phyloP scores from a whole-genome alignment of 2,888 invertebrate genomes.

The Ceramica pisi region DNA sequence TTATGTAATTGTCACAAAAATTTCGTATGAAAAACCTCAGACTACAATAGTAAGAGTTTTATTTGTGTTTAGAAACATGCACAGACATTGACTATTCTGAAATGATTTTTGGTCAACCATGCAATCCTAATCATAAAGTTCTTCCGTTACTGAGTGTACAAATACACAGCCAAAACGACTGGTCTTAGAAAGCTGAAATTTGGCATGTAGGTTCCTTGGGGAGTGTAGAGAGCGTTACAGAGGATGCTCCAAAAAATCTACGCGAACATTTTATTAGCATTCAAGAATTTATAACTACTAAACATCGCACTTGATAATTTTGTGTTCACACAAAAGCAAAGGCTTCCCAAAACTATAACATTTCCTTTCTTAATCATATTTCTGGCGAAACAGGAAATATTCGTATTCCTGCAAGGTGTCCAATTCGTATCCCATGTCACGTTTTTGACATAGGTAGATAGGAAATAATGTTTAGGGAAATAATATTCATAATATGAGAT shows the following conservation, averaged over 20 bases:
- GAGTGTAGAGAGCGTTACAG: too few relatives aligned
- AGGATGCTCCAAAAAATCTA: too few relatives aligned
- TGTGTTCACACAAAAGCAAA: background rate
- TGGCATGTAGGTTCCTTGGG: too few relatives aligned
- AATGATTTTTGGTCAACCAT: too few relatives aligned
- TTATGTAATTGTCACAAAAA: too few relatives aligned
- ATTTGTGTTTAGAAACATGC: background rate
- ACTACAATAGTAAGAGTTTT: background rate
- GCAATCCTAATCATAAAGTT: too few relatives aligned
- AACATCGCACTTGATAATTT: too few relatives aligned
- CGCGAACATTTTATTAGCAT: too few relatives aligned
- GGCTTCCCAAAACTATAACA: background rate
- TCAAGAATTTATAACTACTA: too few relatives aligned
- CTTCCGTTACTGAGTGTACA: too few relatives aligned
- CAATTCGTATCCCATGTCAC: constrained; percentile 60
- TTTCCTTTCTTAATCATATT: constrained; percentile 22
- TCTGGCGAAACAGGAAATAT: constrained; percentile 40
- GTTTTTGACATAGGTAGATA: constrained; percentile 58
- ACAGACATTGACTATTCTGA: background rate
- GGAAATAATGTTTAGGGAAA: constrained; percentile 27
- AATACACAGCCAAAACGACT: too few relatives aligned
- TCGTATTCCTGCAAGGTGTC: constrained; percentile 48
- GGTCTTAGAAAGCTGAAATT: too few relatives aligned
- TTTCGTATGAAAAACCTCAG: background rate
- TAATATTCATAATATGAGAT: constrained; percentile 32